These are phyloP conservation scores for Euproctis similis DNA, from an alignment of 2,888 invertebrate genomes.

Conservation along the genomic window DNA sequence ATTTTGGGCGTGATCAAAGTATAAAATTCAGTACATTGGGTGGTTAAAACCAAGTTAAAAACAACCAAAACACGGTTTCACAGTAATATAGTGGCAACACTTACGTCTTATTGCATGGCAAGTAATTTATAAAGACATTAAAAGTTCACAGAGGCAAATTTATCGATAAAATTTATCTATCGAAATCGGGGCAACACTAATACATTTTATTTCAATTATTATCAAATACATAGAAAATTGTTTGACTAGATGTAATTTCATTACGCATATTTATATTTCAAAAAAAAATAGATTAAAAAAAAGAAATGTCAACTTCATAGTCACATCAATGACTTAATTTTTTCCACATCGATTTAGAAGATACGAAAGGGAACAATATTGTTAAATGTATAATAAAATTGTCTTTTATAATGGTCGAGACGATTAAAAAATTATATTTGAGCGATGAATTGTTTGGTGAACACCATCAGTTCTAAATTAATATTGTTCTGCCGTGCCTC, in stretches of 20 bases:
- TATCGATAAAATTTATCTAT: constrained; percentile 17
- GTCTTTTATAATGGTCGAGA: constrained; percentile 8
- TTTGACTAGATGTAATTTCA: constrained; percentile 30
- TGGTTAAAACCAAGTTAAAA: constrained; percentile 8
- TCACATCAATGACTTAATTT: not conserved
- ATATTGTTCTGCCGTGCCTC: constrained; percentile 17
- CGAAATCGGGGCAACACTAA: constrained; percentile 21
- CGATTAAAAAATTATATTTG: constrained; percentile 37
- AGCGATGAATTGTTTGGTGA: constrained; percentile 41
- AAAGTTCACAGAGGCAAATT: constrained; percentile 14
- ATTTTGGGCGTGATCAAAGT: too few relatives aligned
- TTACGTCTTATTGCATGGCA: constrained; percentile 22
- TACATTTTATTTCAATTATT: too few relatives aligned
- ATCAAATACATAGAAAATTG: constrained; percentile 12
- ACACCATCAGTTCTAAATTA: constrained; percentile 24
- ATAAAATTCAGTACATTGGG: too few relatives aligned
- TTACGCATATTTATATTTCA: constrained; percentile 5
- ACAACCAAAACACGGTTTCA: constrained; percentile 10
- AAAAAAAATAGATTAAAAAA: too few relatives aligned
- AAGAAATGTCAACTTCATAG: constrained; percentile 13
- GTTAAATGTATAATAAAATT: constrained; percentile 1
- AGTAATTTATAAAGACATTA: too few relatives aligned
- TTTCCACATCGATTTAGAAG: constrained; percentile 5
- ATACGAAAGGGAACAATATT: constrained; percentile 16
- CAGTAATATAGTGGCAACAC: constrained; percentile 13